These are phyloP conservation scores for Nephila pilipes DNA, from an alignment of 1,140 invertebrate genomes.

Conservation along the genomic window DNA sequence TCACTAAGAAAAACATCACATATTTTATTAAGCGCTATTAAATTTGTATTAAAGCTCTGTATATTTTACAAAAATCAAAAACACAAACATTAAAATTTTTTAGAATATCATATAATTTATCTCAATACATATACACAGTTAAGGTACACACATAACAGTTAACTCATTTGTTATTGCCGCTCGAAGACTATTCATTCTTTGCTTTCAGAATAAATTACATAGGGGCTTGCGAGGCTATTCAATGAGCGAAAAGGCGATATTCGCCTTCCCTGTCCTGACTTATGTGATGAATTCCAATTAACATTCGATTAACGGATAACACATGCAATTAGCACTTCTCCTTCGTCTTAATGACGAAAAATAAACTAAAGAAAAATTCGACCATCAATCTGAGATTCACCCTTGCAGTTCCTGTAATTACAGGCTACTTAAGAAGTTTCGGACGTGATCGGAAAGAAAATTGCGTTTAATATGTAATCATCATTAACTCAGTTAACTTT, in stretches of 20 bases:
- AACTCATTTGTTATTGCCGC: too few relatives aligned
- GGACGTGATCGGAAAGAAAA: background rate
- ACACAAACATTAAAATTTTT: too few relatives aligned
- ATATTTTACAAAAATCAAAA: too few relatives aligned
- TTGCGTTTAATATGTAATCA: conserved; percentile 21
- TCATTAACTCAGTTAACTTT: background rate
- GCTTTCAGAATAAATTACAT: background rate
- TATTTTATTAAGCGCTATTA: too few relatives aligned
- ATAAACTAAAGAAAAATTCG: background rate
- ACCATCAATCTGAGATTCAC: conserved; percentile 7
- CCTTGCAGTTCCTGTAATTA: background rate
- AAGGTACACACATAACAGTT: too few relatives aligned
- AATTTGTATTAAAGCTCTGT: too few relatives aligned
- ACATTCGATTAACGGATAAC: background rate
- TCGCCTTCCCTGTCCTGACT: background rate
- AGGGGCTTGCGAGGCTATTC: background rate
- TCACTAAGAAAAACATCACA: too few relatives aligned
- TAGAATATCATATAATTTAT: too few relatives aligned
- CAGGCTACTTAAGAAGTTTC: background rate
- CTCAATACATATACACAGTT: too few relatives aligned
- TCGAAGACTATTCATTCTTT: background rate
- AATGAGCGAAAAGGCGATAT: background rate
- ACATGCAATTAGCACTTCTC: conserved; percentile 8
- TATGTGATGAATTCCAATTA: conserved; percentile 26
- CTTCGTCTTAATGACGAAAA: background rate